Conservation (phyloP, 2,888 invertebrate species). For the Dasypogon diadema region DNA sequence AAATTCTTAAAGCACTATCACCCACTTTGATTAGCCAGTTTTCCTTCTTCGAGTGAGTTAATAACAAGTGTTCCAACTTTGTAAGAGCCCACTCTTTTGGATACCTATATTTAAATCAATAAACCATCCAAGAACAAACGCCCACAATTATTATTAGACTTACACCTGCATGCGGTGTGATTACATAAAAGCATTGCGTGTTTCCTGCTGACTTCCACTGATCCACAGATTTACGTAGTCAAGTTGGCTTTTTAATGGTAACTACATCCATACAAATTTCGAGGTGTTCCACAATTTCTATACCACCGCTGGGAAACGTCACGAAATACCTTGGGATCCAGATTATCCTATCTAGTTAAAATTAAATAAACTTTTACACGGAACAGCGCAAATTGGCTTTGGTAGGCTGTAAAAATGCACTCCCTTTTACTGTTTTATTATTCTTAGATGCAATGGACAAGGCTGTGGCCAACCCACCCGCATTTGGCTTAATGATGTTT, state of each 20-base stretch:
- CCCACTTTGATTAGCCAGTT: background rate
- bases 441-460: no score
- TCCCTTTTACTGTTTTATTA: no score
- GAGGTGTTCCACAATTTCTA: slow-evolving; percentile 3
- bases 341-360: background rate
- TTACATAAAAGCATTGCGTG: slow-evolving; percentile 43
- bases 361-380: background rate
- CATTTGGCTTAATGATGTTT: background rate
- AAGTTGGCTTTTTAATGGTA: background rate
- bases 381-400: no score
- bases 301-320: background rate
- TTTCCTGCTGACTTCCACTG: slow-evolving; percentile 15
- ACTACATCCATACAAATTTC: slow-evolving; percentile 16
- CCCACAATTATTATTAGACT: slow-evolving; percentile 32
- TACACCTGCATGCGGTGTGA: slow-evolving; percentile 14
- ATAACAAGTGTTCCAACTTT: background rate
- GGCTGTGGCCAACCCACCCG: background rate
- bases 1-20: background rate
- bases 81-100: background rate
- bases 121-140: slow-evolving; percentile 18
- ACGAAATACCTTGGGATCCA: background rate
- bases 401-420: no score
- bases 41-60: background rate
- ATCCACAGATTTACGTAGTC: background rate
- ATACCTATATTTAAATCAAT: slow-evolving; percentile 30